These are phyloP conservation scores for Pimephales promelas DNA, from an alignment of 2,113 vertebrate genomes.

Conservation along the genomic window DNA sequence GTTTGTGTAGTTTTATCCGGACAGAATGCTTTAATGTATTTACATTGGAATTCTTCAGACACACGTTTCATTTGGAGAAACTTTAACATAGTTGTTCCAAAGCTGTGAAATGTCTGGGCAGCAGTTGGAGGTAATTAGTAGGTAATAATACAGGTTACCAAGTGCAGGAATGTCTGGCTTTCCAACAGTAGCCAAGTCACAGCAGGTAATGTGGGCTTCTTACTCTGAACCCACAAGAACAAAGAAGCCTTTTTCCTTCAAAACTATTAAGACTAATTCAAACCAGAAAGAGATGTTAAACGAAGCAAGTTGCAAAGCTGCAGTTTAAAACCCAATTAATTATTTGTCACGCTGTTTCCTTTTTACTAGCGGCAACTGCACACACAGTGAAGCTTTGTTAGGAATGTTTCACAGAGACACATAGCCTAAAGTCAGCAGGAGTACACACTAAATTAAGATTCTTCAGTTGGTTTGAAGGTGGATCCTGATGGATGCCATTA, in stretches of 20 bases:
- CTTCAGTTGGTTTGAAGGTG: not conserved
- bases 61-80: conserved; percentile 31
- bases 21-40: not conserved
- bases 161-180: conserved; percentile 33
- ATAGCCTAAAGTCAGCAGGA: not conserved
- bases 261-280: conserved; percentile 46
- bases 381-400: conserved; percentile 64
- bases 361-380: conserved; percentile 52
- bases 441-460: not conserved
- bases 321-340: conserved; percentile 62
- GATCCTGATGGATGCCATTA: not conserved
- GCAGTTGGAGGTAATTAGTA: conserved; percentile 32
- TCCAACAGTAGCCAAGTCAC: conserved; percentile 38
- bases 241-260: not conserved
- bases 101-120: conserved; percentile 40
- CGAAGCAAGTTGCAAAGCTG: conserved; percentile 61
- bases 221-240: conserved; percentile 46
- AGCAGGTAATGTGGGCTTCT: conserved; percentile 50
- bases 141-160: conserved; percentile 53
- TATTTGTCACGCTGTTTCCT: conserved; percentile 52
- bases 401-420: conserved; percentile 51
- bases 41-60: not conserved
- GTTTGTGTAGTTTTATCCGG: not conserved
- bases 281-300: conserved; percentile 47
- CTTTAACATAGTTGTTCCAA: conserved; percentile 44